Conservation (phyloP, 2,888 invertebrate genomes). For the Homarus gammarus region DNA sequence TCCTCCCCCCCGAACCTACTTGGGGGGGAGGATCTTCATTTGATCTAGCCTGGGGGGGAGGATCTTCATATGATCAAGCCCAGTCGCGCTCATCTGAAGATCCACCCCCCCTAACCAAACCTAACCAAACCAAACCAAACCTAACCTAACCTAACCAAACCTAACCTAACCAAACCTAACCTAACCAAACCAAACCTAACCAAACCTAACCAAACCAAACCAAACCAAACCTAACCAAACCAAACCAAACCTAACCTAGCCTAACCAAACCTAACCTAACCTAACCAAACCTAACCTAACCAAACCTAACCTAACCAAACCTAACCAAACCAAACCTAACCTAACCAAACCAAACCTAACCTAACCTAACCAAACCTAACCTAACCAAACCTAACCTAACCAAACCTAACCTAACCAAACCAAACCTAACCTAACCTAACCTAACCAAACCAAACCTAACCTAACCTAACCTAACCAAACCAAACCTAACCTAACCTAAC, state of each 20-base stretch:
- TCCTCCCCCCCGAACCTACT: too few relatives aligned
- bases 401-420: slow-evolving; percentile 13
- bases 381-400: background rate
- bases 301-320: too few relatives aligned
- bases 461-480: too few relatives aligned
- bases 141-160: slow-evolving; percentile 21
- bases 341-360: background rate
- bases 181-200: slow-evolving; percentile 43
- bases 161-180: slow-evolving; percentile 32
- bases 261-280: too few relatives aligned
- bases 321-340: too few relatives aligned
- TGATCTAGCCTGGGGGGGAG: too few relatives aligned
- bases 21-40: too few relatives aligned
- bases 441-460: too few relatives aligned
- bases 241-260: slow-evolving; percentile 59
- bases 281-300: slow-evolving; percentile 42
- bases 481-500: too few relatives aligned
- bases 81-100: too few relatives aligned
- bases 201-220: slow-evolving; percentile 35
- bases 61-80: too few relatives aligned
- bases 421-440: too few relatives aligned
- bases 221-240: slow-evolving; percentile 49
- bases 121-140: slow-evolving; percentile 38
- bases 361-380: background rate
- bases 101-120: slow-evolving; percentile 40